Evolutionary conservation across 2,113 vertebrate species (phyloP), one percentile per base, ranked within the genome.

Genomic region (Atherinomorus stipes): DNA sequence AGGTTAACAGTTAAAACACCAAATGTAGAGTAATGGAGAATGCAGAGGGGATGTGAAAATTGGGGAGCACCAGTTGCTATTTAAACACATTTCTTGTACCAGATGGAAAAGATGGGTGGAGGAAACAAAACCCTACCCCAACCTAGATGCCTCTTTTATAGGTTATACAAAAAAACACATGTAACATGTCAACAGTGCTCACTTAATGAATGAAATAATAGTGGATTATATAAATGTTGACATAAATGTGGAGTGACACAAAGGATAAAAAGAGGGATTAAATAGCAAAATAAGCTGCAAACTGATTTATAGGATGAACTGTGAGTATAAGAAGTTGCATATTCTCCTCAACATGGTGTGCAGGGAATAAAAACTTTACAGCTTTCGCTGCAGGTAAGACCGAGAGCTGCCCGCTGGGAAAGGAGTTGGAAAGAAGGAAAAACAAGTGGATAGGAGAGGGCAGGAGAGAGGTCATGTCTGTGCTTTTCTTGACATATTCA

Each of bases 1-100:
- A 76, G 67, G 71, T 68, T 81, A 62, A 57, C 40, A 44, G 37
- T 42, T 79, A 59, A 78, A 84, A 78, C 63, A 60, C 23, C 78
- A 64, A 42, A 69, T 68, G 76, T 68, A 71, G 54, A 40, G 47
- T 47, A 63, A 58, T 10, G 7, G 19, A 19, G 50, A 62, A 47
- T 37, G 22, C 11, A 45, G 61, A 37, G 44, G 13, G 2, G 44
- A 64, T 60, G 49, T 34, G 67, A 83, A 54, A 74, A 69, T 52
- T 56, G 44, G 18, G 6, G 11, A 53, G 23, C 25, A 66, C 21
- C 8, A n/a, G 1, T 70, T 54, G 34, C 37, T 51, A 57, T 52
- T 71, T 57, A 74, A 18, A 56, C 28, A 67, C 25, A 76, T 15
- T 34, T 28, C 16, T 21, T n/a, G 40, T 53, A 4, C 67, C 53